Base-by-base conservation (phyloP, 2,888 invertebrate species). In the Drosophila antonietae region DNA sequence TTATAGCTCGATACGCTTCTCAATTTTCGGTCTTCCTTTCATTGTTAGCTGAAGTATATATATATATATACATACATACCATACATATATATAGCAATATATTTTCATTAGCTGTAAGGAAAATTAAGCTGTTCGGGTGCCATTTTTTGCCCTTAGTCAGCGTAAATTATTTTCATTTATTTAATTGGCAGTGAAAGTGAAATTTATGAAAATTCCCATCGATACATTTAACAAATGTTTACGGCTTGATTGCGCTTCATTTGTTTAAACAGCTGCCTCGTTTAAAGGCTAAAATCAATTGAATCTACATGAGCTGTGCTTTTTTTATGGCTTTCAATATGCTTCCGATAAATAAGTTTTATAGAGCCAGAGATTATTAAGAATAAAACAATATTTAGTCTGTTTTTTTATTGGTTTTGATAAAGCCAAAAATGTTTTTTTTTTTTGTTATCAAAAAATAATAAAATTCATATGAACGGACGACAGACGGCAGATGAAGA, bases 121-220 rank as follows among this genome's bases (percentile, higher is more conserved):
- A 71, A 79, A 81, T 81, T 76, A 79, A 81, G 73, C 67, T 79
- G 72, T 81, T 75, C 44, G 56, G 53, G 46, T 52, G 67, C 46
- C 78, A 75, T 65, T 71, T 69, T 69, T 70, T 67, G 61, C 9
- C 65, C 83, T 68, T 70, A 78, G 71, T 82, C 73, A 79, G 77
- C 77, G 73, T 55, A 80, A 83, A 83, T 86, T 73, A 88, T 83
- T 86, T 88, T 88, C 78, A 86, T 81, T 88, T 65, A 88, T 83
- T 86, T 81, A 86, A 84, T 88, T 84, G 87, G 69, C 76, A 71
- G 76, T 63, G 64, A 67, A 67, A 67, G 53, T 60, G 70, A 66
- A 64, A 73, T 78, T 81, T 85, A 72, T 82, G 75, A 67, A 81
- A 78, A 83, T 68, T 75, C 51, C 60, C 71, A 68, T 55, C 68